These are phyloP conservation scores for Ommatoiulus sabulosus DNA, from an alignment of 2,888 invertebrate species.

Conservation along the genomic window DNA sequence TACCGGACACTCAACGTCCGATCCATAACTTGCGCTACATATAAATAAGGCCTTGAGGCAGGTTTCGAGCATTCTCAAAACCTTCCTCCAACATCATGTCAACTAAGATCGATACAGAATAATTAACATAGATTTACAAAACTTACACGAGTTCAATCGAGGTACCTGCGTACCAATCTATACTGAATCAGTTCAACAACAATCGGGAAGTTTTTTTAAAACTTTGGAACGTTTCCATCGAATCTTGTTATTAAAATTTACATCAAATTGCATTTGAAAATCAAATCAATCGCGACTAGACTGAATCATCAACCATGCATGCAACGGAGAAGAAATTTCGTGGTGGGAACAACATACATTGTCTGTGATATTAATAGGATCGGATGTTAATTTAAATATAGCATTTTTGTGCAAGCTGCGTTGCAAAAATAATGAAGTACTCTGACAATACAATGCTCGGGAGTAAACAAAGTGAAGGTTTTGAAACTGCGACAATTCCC, in stretches of 20 bases:
- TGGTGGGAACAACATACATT: neutral
- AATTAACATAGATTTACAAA: neutral
- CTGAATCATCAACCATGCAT: neutral
- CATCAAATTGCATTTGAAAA: neutral
- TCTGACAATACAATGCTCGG: neutral
- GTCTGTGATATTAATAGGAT: neutral
- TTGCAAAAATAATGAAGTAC: neutral
- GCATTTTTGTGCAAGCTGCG: neutral
- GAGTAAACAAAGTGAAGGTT: neutral
- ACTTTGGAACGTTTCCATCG: neutral
- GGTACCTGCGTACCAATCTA: neutral
- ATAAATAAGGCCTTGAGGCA: neutral
- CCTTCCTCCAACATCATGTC: neutral
- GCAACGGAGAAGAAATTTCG: neutral
- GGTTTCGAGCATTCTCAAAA: neutral
- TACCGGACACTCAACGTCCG: neutral
- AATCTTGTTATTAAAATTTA: neutral
- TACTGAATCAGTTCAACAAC: neutral
- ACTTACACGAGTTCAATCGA: neutral
- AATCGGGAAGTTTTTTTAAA: neutral
- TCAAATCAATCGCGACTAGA: slow-evolving; percentile 9
- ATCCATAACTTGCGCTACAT: neutral
- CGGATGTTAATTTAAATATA: neutral
- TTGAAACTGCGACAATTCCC: neutral
- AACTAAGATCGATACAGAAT: neutral